Base-by-base conservation (phyloP, 2,113 vertebrate genomes). In the Mesitornis unicolor region DNA sequence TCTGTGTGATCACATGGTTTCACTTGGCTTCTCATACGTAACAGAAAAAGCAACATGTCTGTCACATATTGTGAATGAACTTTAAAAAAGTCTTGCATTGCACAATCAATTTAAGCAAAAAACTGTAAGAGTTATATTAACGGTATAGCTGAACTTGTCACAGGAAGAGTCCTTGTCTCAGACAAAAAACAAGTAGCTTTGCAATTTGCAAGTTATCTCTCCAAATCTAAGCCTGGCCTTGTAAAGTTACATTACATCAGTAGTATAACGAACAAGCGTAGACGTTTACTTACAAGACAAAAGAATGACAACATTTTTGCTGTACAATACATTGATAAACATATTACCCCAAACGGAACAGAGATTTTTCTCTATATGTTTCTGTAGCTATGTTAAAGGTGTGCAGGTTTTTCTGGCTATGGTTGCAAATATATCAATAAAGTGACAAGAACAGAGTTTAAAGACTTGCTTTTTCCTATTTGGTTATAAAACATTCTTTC, bases 171-270 rank as follows among this genome's bases (percentile, higher is more conserved):
- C 56, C 75, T 56, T 93, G 63, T 54, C 57, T 95, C 70, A 91
- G 86, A 88, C 18, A 89, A 83, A 64, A 69, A 82, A 31, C 31
- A 64, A 40, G 36, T 13, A 90, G 11, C 9, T 64, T 68, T 50
- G 79, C 54, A 74, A 75, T 71, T 79, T 88, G 54, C 43, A 91
- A 84, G 64, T 88, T 69, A 36, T 94, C 21, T 74, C 51, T 87
- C 64, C 43, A 78, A 78, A 95, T 84, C 42, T 93, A 21, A 92
- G 69, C 20, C 73, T 93, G 75, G 68, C 56, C 93, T 96, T 97
- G 56, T 57, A 75, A 78, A 88, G 63, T 87, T 84, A 50, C 38
- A 50, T 56, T 80, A 92, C 40, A 91, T 87, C 45, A 67, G 36
- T 80, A 86, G 95, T 54, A 67, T 65, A 75, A 84, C 18, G 88